Evolutionary conservation across 2,113 vertebrate genomes (phyloP), one percentile per base, ranked within the genome.

Genomic region (Pterocles orientalis): DNA sequence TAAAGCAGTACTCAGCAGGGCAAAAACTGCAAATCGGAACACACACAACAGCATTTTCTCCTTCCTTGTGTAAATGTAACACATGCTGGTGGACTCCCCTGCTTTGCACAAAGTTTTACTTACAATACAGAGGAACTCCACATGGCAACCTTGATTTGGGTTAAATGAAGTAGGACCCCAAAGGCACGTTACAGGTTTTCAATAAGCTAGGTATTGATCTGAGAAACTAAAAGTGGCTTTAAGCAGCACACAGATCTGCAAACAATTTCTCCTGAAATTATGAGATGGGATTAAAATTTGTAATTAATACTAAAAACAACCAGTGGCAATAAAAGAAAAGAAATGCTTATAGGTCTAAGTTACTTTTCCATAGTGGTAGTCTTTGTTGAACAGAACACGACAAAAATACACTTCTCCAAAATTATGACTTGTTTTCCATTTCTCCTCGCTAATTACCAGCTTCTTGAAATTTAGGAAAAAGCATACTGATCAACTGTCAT

Each of bases 51-150:
- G 93, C 94, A 93, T 96, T 90, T 95, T 93, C 86, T 96, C 71
- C 94, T 92, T 80, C 82, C 85, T 95, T 23, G 73, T 80, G 71
- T 92, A 96, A 88, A 94, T 57, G 84, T 89, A 94, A 95, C n/a
- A 88, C 94, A 96, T 96, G 97, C 96, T 94, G 94, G 92, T 86
- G 93, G 97, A 71, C 88, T 97, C 92, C 94, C 96, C 95, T 96
- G 93, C 83, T 96, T 58, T 96, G 79, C 2, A 26, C 82, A 94
- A 24, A 23, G 82, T 82, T 92, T 97, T 97, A 97, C 97, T 97
- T 97, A 97, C 97, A 97, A 97, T 31, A 97, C 95, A 97, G 94
- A 97, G 96, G 93, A 94, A 94, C 92, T 97, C 95, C 96, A 96
- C 92, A 95, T 75, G 96, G 93, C 94, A 97, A 97, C 94, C 96